Evolutionary conservation across 2,113 vertebrate species (phyloP), one percentile per base, ranked within the genome.

Genomic region (Xenotilapia longispinis): DNA sequence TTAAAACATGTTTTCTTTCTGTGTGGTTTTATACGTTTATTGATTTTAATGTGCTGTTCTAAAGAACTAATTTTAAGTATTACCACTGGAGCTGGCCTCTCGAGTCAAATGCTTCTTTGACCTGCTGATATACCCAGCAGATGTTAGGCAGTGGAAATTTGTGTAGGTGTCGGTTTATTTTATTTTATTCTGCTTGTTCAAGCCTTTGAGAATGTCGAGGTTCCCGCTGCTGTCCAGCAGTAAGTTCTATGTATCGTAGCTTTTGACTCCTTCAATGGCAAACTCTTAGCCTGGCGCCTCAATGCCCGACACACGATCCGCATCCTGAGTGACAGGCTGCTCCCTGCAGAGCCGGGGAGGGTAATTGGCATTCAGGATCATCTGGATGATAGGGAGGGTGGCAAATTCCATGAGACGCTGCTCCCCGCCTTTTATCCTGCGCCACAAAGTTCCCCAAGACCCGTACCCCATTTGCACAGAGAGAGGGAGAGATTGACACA

Each of bases 281-380:
- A 86, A 93, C 88, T 90, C 84, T 80, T 75, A 78, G 70, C 17
- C 81, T 10, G 38, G 86, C 11, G 84, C 79, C 86, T 90, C 68
- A 45, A 70, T 84, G 85, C 88, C 87, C 87, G 75, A 92, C 91
- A 93, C 80, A 87, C 87, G 15, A 91, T 73, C 83, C 75, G 14
- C 87, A 89, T 91, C 90, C 88, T 96, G 95, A 96, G 91, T 96
- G 96, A 96, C 96, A 96, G 95, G 83, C 88, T 38, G 83, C 91
- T 96, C 95, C 94, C 95, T 83, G 85, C 91, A 93, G 94, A 95
- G 93, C 91, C 58, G 63, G 83, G 89, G 90, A 91, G 95, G 93
- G 94, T 96, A 96, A 96, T 96, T 96, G 96, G 93, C 95, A 96
- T 96, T 96, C 95, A 95, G 95, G 93, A 95, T 95, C 94, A 94